phyloP scores from a whole-genome alignment of 2,888 invertebrate genomes.

The Dioctria linearis region DNA sequence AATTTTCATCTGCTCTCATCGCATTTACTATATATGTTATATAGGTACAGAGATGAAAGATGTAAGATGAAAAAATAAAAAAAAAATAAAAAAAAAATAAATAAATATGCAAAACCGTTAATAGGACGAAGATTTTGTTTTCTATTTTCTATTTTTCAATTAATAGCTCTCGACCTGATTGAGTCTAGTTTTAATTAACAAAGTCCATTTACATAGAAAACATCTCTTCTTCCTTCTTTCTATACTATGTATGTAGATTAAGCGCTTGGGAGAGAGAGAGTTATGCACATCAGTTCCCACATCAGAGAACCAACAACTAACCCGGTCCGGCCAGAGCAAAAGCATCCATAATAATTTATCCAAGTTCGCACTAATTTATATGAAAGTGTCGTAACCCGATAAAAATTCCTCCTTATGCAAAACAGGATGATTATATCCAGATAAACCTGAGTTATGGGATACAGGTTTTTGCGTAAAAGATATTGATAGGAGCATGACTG shows the following conservation, averaged over 20 bases:
- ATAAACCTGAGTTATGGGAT: constrained; percentile 48
- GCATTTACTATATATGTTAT: neutral
- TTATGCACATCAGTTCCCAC: neutral
- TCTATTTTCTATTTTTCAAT: constrained; percentile 24
- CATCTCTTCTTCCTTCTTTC: neutral
- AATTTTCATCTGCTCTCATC: constrained; percentile 40
- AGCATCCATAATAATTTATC: constrained; percentile 26
- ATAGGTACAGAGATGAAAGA: neutral
- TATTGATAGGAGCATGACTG: constrained; percentile 5
- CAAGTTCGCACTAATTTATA: constrained; percentile 50
- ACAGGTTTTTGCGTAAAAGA: constrained; percentile 42
- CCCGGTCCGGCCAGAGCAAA: neutral
- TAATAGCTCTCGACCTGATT: neutral
- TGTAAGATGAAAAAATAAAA: neutral
- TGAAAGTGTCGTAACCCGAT: constrained; percentile 44
- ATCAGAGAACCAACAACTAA: neutral
- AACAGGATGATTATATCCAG: constrained; percentile 45
- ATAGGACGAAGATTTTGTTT: constrained; percentile 29
- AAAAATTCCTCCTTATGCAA: constrained; percentile 52
- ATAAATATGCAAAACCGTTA: neutral
- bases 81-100: neutral
- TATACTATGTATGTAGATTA: no score
- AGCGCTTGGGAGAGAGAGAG: neutral
- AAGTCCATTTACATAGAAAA: constrained; percentile 7
- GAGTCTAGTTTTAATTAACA: constrained; percentile 36